Conservation (phyloP, 2,888 invertebrate genomes). For the Steinernema scapterisci region DNA sequence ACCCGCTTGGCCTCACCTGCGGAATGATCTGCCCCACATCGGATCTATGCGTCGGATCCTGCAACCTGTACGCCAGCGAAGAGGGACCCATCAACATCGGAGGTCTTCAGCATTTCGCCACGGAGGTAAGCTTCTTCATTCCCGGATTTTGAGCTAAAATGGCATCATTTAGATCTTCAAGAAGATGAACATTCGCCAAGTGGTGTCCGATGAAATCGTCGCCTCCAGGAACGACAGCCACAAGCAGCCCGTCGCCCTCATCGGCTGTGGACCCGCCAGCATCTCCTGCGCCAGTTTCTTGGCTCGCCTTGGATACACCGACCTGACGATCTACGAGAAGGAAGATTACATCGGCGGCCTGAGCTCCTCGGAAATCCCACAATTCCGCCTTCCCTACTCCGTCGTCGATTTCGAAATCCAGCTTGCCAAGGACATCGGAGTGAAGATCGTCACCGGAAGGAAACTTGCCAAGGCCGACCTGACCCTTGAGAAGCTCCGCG, state of each 20-base stretch:
- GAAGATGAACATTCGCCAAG: conserved; percentile 88
- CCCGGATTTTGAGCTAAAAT: background rate
- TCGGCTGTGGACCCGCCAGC: conserved; percentile 95
- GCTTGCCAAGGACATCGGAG: conserved; percentile 87
- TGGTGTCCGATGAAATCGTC: conserved; percentile 76
- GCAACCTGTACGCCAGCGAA: conserved; percentile 91
- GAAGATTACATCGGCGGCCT: conserved; percentile 85
- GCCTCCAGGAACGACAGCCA: conserved; percentile 57
- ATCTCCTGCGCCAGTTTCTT: conserved; percentile 94
- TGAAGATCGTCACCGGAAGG: conserved; percentile 78
- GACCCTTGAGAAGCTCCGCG: conserved; percentile 73
- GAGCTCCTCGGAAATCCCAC: conserved; percentile 92
- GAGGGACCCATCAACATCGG: conserved; percentile 98
- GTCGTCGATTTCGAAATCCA: conserved; percentile 91
- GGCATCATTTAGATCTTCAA: conserved; percentile 74
- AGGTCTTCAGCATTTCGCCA: conserved; percentile 94
- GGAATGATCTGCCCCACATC: conserved; percentile 99
- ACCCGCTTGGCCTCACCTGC: conserved; percentile 90
- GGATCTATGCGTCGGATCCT: conserved; percentile 95
- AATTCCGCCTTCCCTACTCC: conserved; percentile 89
- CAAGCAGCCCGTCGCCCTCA: conserved; percentile 75
- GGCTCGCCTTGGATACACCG: conserved; percentile 86
- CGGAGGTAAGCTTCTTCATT: conserved; percentile 76
- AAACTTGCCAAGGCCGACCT: conserved; percentile 73
- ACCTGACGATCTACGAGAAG: conserved; percentile 91